phyloP scores from a whole-genome alignment of 2,113 vertebrate species.

The Parus major region DNA sequence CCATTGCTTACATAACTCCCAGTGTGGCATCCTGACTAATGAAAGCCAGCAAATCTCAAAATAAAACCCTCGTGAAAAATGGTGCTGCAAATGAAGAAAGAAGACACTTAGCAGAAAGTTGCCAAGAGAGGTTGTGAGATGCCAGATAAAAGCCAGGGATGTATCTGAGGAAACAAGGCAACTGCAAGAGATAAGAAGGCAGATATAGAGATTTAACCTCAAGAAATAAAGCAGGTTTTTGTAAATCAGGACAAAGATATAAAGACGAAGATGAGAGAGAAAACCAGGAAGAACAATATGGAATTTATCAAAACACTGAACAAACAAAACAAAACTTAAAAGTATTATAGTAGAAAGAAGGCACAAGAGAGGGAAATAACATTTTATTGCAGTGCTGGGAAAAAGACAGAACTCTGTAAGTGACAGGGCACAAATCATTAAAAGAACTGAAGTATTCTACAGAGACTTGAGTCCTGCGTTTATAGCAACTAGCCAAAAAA shows the following conservation, averaged over 20 bases:
- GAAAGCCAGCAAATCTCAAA: neutral
- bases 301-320: slow-evolving; percentile 28
- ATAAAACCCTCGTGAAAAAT: neutral
- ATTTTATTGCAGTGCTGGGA: slow-evolving; percentile 7
- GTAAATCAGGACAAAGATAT: slow-evolving; percentile 9
- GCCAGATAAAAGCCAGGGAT: slow-evolving; percentile 29
- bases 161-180: slow-evolving; percentile 25
- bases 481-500: slow-evolving; percentile 46
- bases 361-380: slow-evolving; percentile 6
- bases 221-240: slow-evolving; percentile 31
- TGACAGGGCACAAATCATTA: slow-evolving; percentile 58
- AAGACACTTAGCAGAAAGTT: slow-evolving; percentile 27
- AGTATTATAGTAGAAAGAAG: slow-evolving; percentile 18
- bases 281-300: slow-evolving; percentile 37
- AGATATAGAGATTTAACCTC: slow-evolving; percentile 9
- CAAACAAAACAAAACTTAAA: slow-evolving; percentile 44
- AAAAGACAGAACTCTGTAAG: slow-evolving; percentile 15
- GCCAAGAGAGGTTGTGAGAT: slow-evolving; percentile 31
- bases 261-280: slow-evolving; percentile 6
- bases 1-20: neutral
- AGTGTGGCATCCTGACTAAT: neutral
- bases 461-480: slow-evolving; percentile 46
- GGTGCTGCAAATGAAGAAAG: slow-evolving; percentile 19
- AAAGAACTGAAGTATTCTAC: slow-evolving; percentile 60
- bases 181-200: slow-evolving; percentile 16